Percentiles rank a stretch among this genome's conserved stretches.
These are phyloP conservation scores for Platyscapa corneri DNA, from an alignment of 1,140 invertebrate genomes.

Conservation along the genomic window DNA sequence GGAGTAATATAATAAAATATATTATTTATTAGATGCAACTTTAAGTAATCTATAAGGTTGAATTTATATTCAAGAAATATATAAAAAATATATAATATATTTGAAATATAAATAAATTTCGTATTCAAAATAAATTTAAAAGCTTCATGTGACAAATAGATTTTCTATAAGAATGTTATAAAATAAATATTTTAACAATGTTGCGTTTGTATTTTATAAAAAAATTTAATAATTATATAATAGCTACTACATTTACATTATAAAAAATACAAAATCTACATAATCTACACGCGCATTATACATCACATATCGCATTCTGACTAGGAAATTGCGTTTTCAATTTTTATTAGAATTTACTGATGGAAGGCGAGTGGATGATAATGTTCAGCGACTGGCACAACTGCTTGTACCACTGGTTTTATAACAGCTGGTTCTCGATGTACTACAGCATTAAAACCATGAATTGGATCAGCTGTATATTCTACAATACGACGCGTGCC, in stretches of 20 bases:
- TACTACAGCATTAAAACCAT: conserved; percentile 73
- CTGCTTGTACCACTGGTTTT: conserved; percentile 53
- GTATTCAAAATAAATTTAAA: too few relatives aligned
- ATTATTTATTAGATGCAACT: too few relatives aligned
- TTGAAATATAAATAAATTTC: too few relatives aligned
- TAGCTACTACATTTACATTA: not conserved
- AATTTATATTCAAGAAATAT: too few relatives aligned
- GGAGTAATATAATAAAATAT: too few relatives aligned
- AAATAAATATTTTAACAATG: not conserved
- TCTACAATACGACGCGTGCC: conserved; percentile 71
- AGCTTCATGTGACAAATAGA: too few relatives aligned
- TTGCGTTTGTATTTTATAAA: not conserved
- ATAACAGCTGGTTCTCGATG: conserved; percentile 66
- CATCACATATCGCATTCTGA: conserved; percentile 8
- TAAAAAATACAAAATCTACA: not conserved
- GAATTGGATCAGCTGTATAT: conserved; percentile 69
- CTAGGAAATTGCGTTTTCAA: conserved; percentile 27
- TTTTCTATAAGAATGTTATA: not conserved
- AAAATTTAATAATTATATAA: conserved; percentile 38
- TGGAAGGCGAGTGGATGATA: conserved; percentile 24
- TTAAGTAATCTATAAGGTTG: too few relatives aligned
- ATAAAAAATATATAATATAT: too few relatives aligned
- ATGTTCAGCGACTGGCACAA: conserved; percentile 38
- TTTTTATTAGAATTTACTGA: not conserved
- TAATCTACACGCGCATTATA: not conserved